Evolutionary conservation across 2,797 vertebrate genomes (phyloP), one percentile per base, ranked within the genome.

Genomic region (Vultur gryphus): DNA sequence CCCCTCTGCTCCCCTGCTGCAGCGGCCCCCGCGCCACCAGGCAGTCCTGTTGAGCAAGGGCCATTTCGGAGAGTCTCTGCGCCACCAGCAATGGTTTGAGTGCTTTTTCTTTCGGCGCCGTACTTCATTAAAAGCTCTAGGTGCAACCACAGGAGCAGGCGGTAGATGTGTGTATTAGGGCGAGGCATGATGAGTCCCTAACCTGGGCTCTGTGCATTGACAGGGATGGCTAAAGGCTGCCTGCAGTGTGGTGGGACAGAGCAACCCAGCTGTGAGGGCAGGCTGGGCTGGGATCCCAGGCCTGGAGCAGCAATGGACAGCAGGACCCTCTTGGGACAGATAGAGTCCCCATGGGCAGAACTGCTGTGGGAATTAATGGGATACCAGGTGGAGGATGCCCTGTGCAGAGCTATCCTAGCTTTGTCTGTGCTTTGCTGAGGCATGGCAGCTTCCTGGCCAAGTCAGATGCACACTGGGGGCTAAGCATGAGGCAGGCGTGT

Each of bases 181-280:
- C 4, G 10, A 16, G 39, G 28, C 3, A 10, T 23, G 43, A 28
- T 7, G 43, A 41, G 59, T 33, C 80, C 69, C 43, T 67, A 8
- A 2, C 5, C 29, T 1, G 2, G 49, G 25, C 44, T 65, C 51
- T 23, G 17, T 18, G 52, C 5, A 0, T 16, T 16, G 43, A n/a
- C 66, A 28, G 61, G 44, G 51, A 13, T 46, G 70, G 26, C 14
- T 24, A 15, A n/a, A 41, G 33, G 11, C 23, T 77, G 64, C 25
- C 72, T 12, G 4, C 19, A 51, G 41, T 0, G 1, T 29, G 64
- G 23, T 48, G 82, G 37, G 54, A 44, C 17, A 31, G 28, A 29
- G 39, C 2, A 10, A 7, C 18, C 18, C 16, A 33, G 41, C 35
- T 26, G 19, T 7, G 77, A 49, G 70, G 35, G 39, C 69, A 76